Conservation (phyloP, 2,797 vertebrate genomes). For the Pterois miles region DNA sequence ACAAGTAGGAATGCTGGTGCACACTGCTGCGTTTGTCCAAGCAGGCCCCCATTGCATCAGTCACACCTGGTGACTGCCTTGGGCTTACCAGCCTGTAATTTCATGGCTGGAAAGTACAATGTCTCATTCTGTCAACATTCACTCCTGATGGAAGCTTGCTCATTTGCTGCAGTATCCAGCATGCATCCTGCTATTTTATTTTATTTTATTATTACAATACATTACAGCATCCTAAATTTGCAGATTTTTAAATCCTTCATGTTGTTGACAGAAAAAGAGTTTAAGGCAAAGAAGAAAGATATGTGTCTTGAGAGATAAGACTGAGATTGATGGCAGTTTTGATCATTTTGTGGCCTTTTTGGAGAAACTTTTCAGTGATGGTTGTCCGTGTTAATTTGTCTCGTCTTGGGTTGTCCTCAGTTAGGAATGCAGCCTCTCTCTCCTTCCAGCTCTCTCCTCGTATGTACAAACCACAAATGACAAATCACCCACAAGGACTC, state of each 20-base stretch:
- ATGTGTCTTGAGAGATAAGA: neutral
- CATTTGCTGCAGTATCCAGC: conserved; percentile 65
- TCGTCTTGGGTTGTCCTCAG: conserved; percentile 5
- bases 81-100: conserved; percentile 87
- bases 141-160: conserved; percentile 76
- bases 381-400: conserved; percentile 26
- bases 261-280: neutral
- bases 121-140: conserved; percentile 88
- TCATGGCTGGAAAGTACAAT: conserved; percentile 86
- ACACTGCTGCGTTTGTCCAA: conserved; percentile 80
- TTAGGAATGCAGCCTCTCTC: neutral
- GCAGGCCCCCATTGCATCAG: conserved; percentile 86
- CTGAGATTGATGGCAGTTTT: conserved; percentile 25
- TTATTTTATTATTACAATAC: neutral
- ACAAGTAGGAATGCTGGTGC: conserved; percentile 76
- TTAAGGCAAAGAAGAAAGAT: neutral
- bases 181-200: conserved; percentile 13
- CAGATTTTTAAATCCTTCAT: neutral
- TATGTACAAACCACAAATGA: conserved; percentile 32
- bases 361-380: conserved; percentile 2
- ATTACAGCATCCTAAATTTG: conserved; percentile 14
- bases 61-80: conserved; percentile 90
- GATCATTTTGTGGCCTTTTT: conserved; percentile 16
- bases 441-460: neutral
- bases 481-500: conserved; percentile 43